A percentile compares a stretch with the other conserved stretches of the same genome.
Conservation (phyloP, 2,113 vertebrate species). For the Synchiropus splendidus region DNA sequence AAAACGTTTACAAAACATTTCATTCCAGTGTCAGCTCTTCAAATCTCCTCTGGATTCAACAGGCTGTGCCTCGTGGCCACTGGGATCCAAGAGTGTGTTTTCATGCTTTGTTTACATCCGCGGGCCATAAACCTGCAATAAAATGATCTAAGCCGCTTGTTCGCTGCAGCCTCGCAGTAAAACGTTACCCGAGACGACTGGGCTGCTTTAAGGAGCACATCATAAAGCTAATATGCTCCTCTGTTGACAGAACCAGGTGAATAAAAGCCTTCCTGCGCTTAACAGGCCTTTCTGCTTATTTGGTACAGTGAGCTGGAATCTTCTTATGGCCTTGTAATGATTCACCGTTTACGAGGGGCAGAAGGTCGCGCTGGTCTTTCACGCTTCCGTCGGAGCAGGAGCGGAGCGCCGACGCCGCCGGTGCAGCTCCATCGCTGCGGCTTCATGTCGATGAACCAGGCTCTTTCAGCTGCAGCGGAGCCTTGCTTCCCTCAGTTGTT, state of each 20-base stretch:
- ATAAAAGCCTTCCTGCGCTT: constrained; percentile 14
- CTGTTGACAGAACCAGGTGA: constrained; percentile 17
- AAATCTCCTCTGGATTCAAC: too few species aligned
- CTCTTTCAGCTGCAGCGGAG: too few species aligned
- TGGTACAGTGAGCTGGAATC: neutral
- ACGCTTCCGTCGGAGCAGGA: too few species aligned
- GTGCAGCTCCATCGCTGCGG: too few species aligned
- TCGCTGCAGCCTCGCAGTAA: constrained; percentile 13
- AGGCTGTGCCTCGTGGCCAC: too few species aligned
- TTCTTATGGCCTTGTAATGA: neutral
- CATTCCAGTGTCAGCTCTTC: too few species aligned
- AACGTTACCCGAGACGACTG: constrained; percentile 11
- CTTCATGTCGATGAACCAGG: too few species aligned
- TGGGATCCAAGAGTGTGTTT: neutral
- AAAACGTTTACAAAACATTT: too few species aligned
- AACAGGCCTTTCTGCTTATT: neutral
- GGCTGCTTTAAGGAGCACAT: constrained; percentile 34
- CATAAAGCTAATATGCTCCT: constrained; percentile 31
- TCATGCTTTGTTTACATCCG: constrained; percentile 20
- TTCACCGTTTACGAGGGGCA: constrained; percentile 2
- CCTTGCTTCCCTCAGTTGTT: too few species aligned
- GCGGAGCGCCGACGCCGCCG: too few species aligned
- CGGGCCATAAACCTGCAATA: constrained; percentile 17
- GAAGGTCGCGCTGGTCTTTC: neutral
- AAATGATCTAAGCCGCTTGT: constrained; percentile 15